Evolutionary conservation across 1,140 invertebrate species (phyloP).

Genomic region (Dysdera silvatica): DNA sequence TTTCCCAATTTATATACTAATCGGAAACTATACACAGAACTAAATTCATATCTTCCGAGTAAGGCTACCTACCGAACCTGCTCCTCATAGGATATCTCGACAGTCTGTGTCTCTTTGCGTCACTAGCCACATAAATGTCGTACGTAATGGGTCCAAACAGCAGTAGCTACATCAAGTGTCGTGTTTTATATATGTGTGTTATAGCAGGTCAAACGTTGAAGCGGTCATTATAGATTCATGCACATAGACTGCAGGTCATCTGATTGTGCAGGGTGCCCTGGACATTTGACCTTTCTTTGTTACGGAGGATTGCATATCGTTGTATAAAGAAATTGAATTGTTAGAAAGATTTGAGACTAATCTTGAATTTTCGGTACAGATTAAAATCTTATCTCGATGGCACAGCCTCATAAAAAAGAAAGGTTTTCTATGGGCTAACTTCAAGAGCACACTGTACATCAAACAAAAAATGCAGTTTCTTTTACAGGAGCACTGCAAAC

Average conservation of each 20-base stretch:
- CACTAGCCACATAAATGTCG: not conserved
- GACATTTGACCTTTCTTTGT: conserved; percentile 3
- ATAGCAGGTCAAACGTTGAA: not conserved
- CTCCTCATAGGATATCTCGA: too few relatives aligned
- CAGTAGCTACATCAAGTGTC: not conserved
- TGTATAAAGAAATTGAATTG: not conserved
- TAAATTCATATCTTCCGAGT: not conserved
- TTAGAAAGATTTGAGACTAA: not conserved
- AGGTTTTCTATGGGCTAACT: too few relatives aligned
- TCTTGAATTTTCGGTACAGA: too few relatives aligned
- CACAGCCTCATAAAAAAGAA: too few relatives aligned
- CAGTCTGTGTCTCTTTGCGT: not conserved
- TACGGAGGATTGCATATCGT: not conserved
- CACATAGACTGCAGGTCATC: not conserved
- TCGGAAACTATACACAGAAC: not conserved
- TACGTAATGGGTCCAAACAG: not conserved
- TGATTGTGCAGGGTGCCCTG: not conserved
- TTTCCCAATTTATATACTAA: not conserved
- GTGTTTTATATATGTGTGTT: conserved; percentile 5
- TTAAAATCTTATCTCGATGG: too few relatives aligned
- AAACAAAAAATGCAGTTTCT: too few relatives aligned
- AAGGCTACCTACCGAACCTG: too few relatives aligned
- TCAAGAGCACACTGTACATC: too few relatives aligned
- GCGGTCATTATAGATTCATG: not conserved
- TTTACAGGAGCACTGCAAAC: too few relatives aligned